Conservation (phyloP, 2,113 vertebrate genomes). For the Pithys albifrons region DNA sequence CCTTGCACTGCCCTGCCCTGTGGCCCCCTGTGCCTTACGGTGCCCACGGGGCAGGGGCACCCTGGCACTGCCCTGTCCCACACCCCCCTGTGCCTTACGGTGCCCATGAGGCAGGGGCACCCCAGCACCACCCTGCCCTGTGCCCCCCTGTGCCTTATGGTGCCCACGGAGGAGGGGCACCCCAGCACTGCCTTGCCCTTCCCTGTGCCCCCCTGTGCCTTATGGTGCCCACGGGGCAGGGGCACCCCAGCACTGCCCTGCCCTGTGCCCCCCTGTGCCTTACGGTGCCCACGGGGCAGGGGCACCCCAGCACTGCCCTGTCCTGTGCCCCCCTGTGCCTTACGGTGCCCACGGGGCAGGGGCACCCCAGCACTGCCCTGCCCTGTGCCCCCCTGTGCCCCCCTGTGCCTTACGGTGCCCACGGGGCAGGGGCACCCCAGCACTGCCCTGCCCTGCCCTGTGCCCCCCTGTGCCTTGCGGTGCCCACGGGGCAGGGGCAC, state of each 20-base stretch:
- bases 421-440: too few species aligned
- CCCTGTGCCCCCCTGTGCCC: accelerated
- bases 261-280: background rate
- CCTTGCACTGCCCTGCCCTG: too few species aligned
- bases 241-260: too few species aligned
- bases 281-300: background rate
- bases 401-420: too few species aligned
- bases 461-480: background rate
- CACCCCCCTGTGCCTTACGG: background rate
- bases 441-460: too few species aligned
- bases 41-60: background rate
- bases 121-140: too few species aligned
- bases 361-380: too few species aligned
- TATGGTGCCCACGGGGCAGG: background rate
- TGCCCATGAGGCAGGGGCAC: background rate
- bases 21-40: background rate
- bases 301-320: too few species aligned
- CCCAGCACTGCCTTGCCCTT: too few species aligned
- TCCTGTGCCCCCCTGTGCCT: accelerated
- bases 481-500: background rate
- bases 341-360: background rate
- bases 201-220: accelerated
- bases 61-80: too few species aligned
- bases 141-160: background rate
- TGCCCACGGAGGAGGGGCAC: slow-evolving; percentile 9